Evolutionary conservation across 2,113 vertebrate species (phyloP).

Genomic region (Corythornis cristatus): DNA sequence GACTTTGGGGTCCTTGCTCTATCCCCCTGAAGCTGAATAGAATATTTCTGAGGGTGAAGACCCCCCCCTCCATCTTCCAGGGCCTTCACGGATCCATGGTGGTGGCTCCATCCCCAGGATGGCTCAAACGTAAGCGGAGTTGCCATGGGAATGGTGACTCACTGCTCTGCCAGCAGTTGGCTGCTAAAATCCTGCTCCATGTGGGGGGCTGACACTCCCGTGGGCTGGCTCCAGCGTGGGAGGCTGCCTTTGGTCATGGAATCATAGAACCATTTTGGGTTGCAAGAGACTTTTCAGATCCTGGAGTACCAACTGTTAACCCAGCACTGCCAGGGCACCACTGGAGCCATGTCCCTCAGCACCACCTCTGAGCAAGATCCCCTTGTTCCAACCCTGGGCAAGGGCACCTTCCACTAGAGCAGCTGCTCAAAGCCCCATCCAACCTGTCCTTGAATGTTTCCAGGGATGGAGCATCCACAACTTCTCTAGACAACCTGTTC

Average conservation of each 20-base stretch:
- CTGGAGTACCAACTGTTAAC: background rate
- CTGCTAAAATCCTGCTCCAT: background rate
- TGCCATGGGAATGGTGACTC: constrained; percentile 47
- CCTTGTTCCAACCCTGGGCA: too few species aligned
- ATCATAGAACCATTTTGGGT: background rate
- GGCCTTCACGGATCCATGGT: accelerated
- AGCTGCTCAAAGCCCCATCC: background rate
- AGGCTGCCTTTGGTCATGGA: background rate
- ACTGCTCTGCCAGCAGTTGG: background rate
- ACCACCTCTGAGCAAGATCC: background rate
- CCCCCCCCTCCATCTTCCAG: background rate
- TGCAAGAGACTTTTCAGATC: background rate
- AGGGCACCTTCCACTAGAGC: background rate
- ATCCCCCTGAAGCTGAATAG: background rate
- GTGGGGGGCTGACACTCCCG: background rate
- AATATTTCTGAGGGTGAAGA: background rate
- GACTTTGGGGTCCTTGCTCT: background rate
- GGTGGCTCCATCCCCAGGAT: background rate
- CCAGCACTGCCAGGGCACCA: background rate
- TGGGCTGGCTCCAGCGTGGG: background rate
- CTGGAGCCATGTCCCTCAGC: background rate
- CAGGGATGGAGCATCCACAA: background rate
- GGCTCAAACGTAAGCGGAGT: background rate
- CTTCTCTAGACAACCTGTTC: background rate
- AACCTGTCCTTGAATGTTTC: background rate